Base-by-base conservation (phyloP, 2,888 invertebrate species). In the Geophilus truncorum region DNA sequence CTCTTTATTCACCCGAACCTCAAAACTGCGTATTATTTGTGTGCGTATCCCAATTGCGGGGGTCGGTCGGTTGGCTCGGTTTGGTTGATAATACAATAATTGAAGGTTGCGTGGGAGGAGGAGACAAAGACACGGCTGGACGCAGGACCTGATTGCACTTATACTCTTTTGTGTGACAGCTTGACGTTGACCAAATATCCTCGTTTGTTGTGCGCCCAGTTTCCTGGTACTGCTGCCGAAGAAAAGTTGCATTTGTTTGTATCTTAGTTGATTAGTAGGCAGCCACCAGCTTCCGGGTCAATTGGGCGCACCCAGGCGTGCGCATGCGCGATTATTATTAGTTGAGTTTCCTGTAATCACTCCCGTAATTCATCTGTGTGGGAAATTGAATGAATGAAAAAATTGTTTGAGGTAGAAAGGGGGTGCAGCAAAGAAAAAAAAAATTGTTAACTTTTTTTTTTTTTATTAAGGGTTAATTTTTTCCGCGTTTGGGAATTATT, bases 261-360 rank as follows among this genome's bases (percentile, higher is more conserved):
- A 62, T 62, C 57, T 62, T 62, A 62, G 57, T 62, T 62, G 57
- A 62, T 62, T 62, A 62, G 57, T 62, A 62, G 57, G 57, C 57
- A 62, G 57, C 21, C 10, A 23, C 57, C 57, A 62, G 21, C 57
- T 62, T 62, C 57, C 57, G 57, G 57, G 57, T 62, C 57, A 62
- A 62, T 62, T 62, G 57, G 23, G 57, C 57, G 10, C 21, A 62
- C 21, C 57, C 57, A 62, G 21, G 21, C 57, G 57, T 62, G 57
- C 57, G 57, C 57, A 23, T 62, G 57, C 57, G 57, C 57, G 57
- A 62, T n/a, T 62, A 62, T 62, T 62, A 62, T 62, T 62, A 62
- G 57, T 62, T 21, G 23, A 10, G 57, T 23, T 62, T 62, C 57
- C 57, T 62, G 57, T 62, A 62, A 62, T 62, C 57, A 62, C 57